Evolutionary conservation across 2,888 invertebrate species (phyloP), one percentile per base, ranked within the genome.

Genomic region (Hypomecis punctinalis): DNA sequence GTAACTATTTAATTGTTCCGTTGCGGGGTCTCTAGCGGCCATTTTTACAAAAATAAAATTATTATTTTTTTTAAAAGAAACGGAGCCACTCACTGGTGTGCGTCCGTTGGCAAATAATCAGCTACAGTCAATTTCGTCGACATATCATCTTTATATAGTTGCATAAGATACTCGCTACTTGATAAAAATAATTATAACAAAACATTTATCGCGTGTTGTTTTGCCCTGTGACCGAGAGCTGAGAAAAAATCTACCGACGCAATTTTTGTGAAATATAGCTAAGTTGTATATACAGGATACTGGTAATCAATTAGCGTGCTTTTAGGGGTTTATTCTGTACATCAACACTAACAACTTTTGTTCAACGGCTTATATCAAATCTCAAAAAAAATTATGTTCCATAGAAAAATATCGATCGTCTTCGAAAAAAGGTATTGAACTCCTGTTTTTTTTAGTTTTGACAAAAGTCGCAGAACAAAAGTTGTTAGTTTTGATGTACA

Each of bases 1-100:
- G 84, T 91, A 95, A 68, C 94, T 90, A 68, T 91, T 88, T 56
- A 96, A 89, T 84, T 96, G 96, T 72, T 96, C 94, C 43, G 94
- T 76, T 33, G 95, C 94, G 57, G 94, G 93, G 72, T 95, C 94
- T 69, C 95, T 93, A 61, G 87, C 86, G 68, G 94, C 80, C 84
- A 85, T 85, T 69, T 77, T 78, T 47, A 13, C 10, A 6, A 35
- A 13, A 33, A 5, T 6, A 6, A 47, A 23, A 60, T 43, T 46
- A 60, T 64, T 62, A 40, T 39, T 55, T 62, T 5, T 60, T 2
- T 4, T 5, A 13, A 39, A 61, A 47, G 55, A 60, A 40, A 76
- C 79, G 79, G 80, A 84, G 84, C 84, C 79, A 82, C 86, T 70
- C 86, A 85, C 85, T 84, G 74, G 76, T 46, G 76, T 82, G 80